Evolutionary conservation across 1,140 invertebrate genomes (phyloP), one percentile per base, ranked within the genome.

Genomic region (Pissodes strobi): DNA sequence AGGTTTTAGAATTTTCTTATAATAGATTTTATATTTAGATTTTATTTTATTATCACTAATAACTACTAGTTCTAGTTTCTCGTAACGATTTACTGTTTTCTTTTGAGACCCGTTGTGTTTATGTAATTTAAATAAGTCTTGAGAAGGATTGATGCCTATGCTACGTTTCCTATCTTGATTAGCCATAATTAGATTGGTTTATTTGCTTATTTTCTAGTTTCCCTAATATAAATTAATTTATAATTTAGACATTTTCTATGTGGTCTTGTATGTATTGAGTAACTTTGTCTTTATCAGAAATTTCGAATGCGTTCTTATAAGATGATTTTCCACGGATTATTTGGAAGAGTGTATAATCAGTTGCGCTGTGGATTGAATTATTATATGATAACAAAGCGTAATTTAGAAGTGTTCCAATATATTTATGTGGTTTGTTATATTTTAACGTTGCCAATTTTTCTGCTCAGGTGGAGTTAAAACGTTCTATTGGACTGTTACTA

Each of bases 311-410:
- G 15, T 49, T 22, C 15, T 27, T 21, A 49, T 49, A 49, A 22
- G 5, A 8, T 49, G 19, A n/a, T 21, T 27, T 49, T 5, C 13
- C 46, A 8, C 46, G 5, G 6, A 21, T 22, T 8, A 49, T 49
- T 49, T 49, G 46, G 23, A 53, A 34, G 15, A 23, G 51, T 12
- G 9, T 53, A 49, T 19, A 49, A 49, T 49, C 15, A 9, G 34
- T 53, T 3, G 51, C 5, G 51, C 22, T 8, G 17, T 53, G 51
- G 10, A 30, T 53, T 37, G 51, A 27, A 38, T 53, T 27, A 15
- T 53, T 53, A 53, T 53, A 53, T 6, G 25, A 53, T 13, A 53
- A 18, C 10, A 53, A n/a, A 19, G 51, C 51, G 17, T 53, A 30
- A 21, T 53, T 53, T 12, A 49, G 8, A 9, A 49, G 6, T 6